A percentile compares a stretch with the other conserved stretches of the same genome.
These are phyloP conservation scores for Cromileptes altivelis DNA, from an alignment of 2,113 vertebrate genomes.

Conservation along the genomic window DNA sequence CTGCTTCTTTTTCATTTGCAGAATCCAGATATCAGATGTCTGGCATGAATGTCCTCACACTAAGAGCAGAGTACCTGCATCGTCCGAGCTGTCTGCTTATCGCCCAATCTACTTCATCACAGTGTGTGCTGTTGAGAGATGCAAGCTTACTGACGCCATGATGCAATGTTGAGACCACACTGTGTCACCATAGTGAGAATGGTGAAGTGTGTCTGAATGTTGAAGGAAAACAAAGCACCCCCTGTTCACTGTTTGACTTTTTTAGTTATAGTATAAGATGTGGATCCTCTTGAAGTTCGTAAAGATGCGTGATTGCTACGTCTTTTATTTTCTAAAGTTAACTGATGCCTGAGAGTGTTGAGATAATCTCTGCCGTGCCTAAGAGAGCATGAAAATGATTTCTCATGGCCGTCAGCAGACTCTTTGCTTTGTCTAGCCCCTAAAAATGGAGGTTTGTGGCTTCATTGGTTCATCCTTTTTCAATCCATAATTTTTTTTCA, in stretches of 20 bases:
- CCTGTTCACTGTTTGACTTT: not conserved
- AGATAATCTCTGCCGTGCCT: not conserved
- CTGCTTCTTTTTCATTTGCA: not conserved
- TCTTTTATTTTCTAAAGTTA: not conserved
- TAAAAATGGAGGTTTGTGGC: not conserved
- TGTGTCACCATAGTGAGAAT: not conserved
- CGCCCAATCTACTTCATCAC: not conserved
- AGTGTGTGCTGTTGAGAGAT: conserved; percentile 16
- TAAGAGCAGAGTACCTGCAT: conserved; percentile 44
- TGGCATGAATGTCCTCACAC: conserved; percentile 4
- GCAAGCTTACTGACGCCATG: not conserved
- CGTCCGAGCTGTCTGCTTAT: conserved; percentile 12
- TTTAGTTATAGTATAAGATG: not conserved
- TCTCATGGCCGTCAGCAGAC: not conserved
- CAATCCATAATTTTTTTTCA: not conserved
- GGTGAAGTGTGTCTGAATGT: not conserved
- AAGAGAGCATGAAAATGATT: not conserved
- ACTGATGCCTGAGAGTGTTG: not conserved
- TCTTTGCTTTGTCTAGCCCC: not conserved
- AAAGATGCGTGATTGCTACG: not conserved
- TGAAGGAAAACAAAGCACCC: not conserved
- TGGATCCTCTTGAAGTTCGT: not conserved
- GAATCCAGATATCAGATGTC: conserved; percentile 18
- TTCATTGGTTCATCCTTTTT: not conserved
- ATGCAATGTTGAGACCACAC: conserved; percentile 1